These are phyloP conservation scores for Balearica regulorum DNA, from an alignment of 2,797 vertebrate genomes.

Conservation along the genomic window DNA sequence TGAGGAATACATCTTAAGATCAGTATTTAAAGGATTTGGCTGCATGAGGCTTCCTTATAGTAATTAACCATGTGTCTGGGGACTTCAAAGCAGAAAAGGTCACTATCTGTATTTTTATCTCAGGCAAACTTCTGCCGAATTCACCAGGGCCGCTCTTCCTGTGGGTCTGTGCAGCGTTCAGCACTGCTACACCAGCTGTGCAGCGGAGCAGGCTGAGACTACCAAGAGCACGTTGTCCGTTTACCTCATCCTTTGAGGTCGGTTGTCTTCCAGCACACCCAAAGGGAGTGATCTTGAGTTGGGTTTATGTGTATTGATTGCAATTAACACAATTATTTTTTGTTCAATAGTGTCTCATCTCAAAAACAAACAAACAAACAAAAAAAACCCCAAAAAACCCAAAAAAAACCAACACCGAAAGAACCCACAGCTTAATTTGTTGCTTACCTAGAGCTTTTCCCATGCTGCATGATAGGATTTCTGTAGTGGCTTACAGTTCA, in stretches of 20 bases:
- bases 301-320: background rate
- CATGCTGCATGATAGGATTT: constrained; percentile 72
- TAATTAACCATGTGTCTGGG: background rate
- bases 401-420: too few relatives aligned
- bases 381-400: too few relatives aligned
- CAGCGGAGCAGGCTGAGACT: background rate
- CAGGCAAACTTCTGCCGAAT: background rate
- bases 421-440: background rate
- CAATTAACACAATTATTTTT: background rate
- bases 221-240: background rate
- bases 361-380: background rate
- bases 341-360: background rate
- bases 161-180: background rate
- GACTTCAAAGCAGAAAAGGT: background rate
- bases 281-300: background rate
- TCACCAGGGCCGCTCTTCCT: background rate
- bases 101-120: background rate
- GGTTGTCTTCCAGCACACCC: background rate
- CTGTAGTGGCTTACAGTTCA: constrained; percentile 70
- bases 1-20: background rate
- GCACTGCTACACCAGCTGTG: background rate
- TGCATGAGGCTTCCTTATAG: background rate
- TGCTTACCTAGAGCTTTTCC: background rate
- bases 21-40: background rate
- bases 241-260: background rate